phyloP scores from a whole-genome alignment of 2,888 invertebrate genomes.

The Oscheius myriophilus region DNA sequence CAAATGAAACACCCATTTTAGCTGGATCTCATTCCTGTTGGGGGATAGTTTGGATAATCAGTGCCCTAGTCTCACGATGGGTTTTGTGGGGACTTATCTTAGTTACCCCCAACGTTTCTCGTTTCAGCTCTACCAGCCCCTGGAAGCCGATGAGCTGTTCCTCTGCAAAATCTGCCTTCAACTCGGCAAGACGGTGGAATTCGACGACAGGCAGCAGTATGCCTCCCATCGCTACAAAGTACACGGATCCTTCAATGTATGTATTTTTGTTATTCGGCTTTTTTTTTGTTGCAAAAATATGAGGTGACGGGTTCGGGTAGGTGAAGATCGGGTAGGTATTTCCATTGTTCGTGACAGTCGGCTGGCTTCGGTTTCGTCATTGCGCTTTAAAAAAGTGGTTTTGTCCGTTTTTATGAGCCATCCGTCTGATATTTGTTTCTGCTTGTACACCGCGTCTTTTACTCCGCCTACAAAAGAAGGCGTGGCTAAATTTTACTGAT shows the following conservation, averaged over 20 bases:
- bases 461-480: not conserved
- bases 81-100: no score
- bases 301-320: no score
- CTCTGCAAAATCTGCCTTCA: slow-evolving; percentile 45
- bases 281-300: not conserved
- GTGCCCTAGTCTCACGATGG: no score
- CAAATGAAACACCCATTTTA: no score
- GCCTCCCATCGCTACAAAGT: slow-evolving; percentile 51
- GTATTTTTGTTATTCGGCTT: not conserved
- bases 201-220: slow-evolving; percentile 35
- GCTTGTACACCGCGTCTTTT: no score
- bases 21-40: no score
- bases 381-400: not conserved
- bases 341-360: not conserved
- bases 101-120: not conserved
- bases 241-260: slow-evolving; percentile 50
- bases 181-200: slow-evolving; percentile 37
- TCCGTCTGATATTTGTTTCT: no score
- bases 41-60: no score
- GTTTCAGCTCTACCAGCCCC: slow-evolving; percentile 50
- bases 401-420: not conserved
- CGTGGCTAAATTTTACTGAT: not conserved
- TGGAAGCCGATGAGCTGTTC: slow-evolving; percentile 32
- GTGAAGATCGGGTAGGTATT: not conserved
- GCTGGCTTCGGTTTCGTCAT: not conserved